Evolutionary conservation across 2,888 invertebrate species (phyloP).

Genomic region (Sminthurides aquaticus): DNA sequence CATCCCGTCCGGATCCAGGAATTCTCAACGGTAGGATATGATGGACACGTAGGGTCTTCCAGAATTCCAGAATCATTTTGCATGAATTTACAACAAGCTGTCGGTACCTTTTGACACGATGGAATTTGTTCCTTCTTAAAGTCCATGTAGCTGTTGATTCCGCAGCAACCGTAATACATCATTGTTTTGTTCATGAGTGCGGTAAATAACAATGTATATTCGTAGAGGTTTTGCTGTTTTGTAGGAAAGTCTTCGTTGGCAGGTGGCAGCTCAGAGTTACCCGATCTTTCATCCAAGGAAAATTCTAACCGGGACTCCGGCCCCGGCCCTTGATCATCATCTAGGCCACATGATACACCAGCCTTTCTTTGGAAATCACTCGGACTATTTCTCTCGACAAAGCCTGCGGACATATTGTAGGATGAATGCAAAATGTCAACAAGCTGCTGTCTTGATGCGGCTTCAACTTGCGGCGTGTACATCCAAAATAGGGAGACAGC

Average conservation of each 20-base stretch:
- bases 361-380: no score
- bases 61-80: background rate
- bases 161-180: background rate
- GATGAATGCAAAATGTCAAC: background rate
- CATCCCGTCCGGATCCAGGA: background rate
- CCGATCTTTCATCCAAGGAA: background rate
- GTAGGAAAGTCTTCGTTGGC: no score
- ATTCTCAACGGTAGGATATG: background rate
- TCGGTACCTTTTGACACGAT: background rate
- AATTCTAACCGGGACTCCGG: background rate
- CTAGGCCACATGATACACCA: background rate
- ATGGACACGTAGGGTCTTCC: background rate
- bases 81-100: background rate
- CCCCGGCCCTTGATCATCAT: background rate
- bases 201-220: background rate
- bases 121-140: background rate
- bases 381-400: no score
- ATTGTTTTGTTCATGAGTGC: background rate
- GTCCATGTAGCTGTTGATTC: background rate
- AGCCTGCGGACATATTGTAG: background rate
- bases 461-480: background rate
- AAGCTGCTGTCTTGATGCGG: background rate
- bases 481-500: background rate
- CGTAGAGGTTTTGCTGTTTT: background rate
- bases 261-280: background rate